Evolutionary conservation across 2,888 invertebrate genomes (phyloP).

Genomic region (Scaptomyza reducta): DNA sequence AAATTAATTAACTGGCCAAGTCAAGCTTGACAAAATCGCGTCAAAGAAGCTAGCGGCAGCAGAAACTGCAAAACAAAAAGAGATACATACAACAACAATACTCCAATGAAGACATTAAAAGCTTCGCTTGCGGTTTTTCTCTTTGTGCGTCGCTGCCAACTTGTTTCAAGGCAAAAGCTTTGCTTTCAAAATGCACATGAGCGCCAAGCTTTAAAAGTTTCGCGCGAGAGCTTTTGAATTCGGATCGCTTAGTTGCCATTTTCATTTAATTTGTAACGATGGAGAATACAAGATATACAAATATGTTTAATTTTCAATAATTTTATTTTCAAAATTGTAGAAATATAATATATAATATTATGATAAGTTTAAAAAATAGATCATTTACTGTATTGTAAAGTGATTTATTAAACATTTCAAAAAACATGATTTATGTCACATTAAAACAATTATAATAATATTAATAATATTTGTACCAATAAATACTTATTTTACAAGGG

Average conservation of each 20-base stretch:
- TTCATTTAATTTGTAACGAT: not conserved
- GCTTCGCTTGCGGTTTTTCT: constrained; percentile 31
- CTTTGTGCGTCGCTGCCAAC: constrained; percentile 49
- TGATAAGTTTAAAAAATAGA: too few species aligned
- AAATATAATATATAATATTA: too few species aligned
- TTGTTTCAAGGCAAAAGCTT: constrained; percentile 37
- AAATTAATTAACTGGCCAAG: constrained; percentile 75
- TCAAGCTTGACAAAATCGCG: constrained; percentile 63
- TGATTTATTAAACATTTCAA: too few species aligned
- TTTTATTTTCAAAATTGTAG: too few species aligned
- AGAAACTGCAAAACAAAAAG: constrained; percentile 8
- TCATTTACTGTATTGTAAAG: too few species aligned
- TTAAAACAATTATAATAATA: too few species aligned
- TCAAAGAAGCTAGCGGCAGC: constrained; percentile 33
- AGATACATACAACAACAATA: constrained; percentile 37
- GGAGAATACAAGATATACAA: not conserved
- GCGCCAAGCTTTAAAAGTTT: constrained; percentile 37
- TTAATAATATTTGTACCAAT: not conserved
- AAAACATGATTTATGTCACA: too few species aligned
- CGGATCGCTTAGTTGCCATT: not conserved
- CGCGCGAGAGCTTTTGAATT: constrained; percentile 2
- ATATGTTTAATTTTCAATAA: not conserved
- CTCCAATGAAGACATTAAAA: constrained; percentile 37
- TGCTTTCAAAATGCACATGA: constrained; percentile 22
- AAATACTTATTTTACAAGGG: not conserved